Conservation (phyloP, 2,797 vertebrate species). For the Coreius guichenoti region DNA sequence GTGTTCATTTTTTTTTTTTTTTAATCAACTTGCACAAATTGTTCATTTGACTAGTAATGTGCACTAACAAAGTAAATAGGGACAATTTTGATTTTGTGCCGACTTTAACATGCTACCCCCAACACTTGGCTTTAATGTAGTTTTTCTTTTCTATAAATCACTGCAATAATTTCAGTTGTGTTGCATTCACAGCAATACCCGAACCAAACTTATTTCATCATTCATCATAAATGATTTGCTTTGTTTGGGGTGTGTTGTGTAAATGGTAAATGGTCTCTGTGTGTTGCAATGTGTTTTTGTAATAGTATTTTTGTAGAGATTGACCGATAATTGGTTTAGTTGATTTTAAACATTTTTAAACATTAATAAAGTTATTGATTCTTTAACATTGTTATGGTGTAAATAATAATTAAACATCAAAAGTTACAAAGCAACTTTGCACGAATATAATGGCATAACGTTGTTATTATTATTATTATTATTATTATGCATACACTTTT, state of each 20-base stretch:
- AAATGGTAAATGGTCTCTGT: not conserved
- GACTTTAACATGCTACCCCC: not conserved
- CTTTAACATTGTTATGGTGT: not conserved
- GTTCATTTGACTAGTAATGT: not conserved
- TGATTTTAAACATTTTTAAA: accelerated
- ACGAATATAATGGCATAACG: not conserved
- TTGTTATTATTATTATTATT: not conserved
- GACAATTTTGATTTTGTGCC: not conserved
- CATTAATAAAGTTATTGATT: not conserved
- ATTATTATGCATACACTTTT: not conserved
- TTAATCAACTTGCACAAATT: not conserved
- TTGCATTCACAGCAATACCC: slow-evolving; percentile 15
- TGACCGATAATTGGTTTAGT: not conserved
- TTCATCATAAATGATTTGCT: not conserved
- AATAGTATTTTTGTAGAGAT: slow-evolving; percentile 1
- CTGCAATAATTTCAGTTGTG: not conserved
- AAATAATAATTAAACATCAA: not conserved
- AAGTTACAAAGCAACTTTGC: not conserved
- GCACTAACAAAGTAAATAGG: not conserved
- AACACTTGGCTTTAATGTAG: slow-evolving; percentile 15
- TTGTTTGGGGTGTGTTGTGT: not conserved
- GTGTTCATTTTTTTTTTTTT: no score
- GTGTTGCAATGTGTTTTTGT: not conserved
- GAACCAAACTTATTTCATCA: not conserved
- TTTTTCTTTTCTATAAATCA: not conserved